Conservation (phyloP, 2,888 invertebrate species). For the Horisme vitalbata region DNA sequence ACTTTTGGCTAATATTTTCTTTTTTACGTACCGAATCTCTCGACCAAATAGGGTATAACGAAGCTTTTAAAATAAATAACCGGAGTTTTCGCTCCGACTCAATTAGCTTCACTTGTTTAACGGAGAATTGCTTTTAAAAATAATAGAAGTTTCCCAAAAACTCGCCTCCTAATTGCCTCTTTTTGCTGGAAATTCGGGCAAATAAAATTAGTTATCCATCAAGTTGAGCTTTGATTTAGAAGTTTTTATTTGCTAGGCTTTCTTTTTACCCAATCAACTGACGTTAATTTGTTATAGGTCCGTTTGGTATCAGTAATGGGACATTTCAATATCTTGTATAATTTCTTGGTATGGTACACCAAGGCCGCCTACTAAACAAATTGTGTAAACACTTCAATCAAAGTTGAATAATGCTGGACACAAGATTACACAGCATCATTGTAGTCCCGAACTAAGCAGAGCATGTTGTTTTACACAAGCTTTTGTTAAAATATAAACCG, state of each 20-base stretch:
- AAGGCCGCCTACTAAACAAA: no score
- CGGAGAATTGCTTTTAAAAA: conserved; percentile 38
- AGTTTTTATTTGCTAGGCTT: conserved; percentile 12
- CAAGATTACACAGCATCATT: no score
- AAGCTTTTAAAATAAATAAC: conserved; percentile 48
- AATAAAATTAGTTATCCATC: conserved; percentile 21
- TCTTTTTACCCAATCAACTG: conserved; percentile 13
- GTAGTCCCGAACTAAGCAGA: no score
- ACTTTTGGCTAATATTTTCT: conserved; percentile 4
- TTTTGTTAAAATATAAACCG: no score
- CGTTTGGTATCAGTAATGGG: no score
- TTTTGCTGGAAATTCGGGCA: conserved; percentile 19
- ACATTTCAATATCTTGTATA: no score
- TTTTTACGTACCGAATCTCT: conserved; percentile 32
- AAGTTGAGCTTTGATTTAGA: conserved; percentile 15
- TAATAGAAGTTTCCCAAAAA: conserved; percentile 33
- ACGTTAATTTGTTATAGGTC: conserved; percentile 13
- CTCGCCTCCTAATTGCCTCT: conserved; percentile 35
- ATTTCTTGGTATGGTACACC: no score
- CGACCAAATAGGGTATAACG: conserved; percentile 32
- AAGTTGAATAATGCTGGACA: no score
- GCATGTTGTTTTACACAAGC: no score
- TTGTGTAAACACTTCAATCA: no score
- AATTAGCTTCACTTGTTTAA: conserved; percentile 53
- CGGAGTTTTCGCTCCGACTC: conserved; percentile 41